Base-by-base conservation (phyloP, 2,113 vertebrate genomes). In the Glaucomys volans region DNA sequence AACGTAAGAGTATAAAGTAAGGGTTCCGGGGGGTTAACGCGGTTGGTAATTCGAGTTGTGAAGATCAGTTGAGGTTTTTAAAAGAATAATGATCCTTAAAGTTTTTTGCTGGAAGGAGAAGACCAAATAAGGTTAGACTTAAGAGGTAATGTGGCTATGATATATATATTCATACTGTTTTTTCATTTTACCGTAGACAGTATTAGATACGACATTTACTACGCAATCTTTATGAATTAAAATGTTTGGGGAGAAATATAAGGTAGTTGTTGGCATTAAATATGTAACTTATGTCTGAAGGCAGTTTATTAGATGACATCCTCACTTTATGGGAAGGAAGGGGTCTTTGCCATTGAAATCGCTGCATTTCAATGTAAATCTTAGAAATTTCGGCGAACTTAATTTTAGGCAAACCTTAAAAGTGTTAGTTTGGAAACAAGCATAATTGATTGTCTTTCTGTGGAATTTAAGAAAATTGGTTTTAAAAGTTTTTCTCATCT, bases 121-220 rank as follows among this genome's bases (percentile, higher is more conserved):
- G 28, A 26, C 37, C 4, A 2, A 75, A 71, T 54, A 22, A 64
- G 16, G 40, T 40, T 74, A n/a, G 24, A 4, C 32, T 67, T 91
- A 35, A 26, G 35, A 89, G 57, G 24, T 90, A 52, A 87, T 52
- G 44, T 87, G 66, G 1, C 44, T 67, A 67, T 4, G 40, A 97
- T 91, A n/a, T 84, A 62, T 8, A 14, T 84, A 40, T 57, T 93
- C 22, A 7, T 72, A 89, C 40, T 62, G 11, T 59, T 71, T 93
- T 69, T 69, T 35, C 30, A 40, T 67, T 66, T n/a, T 22, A 44
- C 28, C 11, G 4, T 37, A 69, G 37, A n/a, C 32, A 42, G 1
- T 95, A 20, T 90, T 42, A 80, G 71, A 76, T 91, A 66, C 0
- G 40, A 94, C 90, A 77, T 84, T 87, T 83, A 85, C 84, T 64